These are phyloP conservation scores for Erebia epiphron DNA, from an alignment of 2,888 invertebrate species.

Conservation along the genomic window DNA sequence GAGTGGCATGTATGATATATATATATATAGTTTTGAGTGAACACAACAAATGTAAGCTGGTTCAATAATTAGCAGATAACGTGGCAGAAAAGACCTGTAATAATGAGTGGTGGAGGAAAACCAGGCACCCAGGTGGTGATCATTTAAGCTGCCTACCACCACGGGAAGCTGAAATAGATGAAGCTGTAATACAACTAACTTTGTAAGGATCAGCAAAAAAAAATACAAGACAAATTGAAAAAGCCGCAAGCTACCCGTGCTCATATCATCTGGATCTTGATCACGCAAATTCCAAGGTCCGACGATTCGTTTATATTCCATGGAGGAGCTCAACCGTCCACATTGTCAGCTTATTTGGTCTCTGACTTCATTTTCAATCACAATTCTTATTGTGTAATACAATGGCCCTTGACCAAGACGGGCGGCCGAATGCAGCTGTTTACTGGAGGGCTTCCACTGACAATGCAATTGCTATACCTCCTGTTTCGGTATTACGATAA, in stretches of 20 bases:
- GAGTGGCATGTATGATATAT: no score
- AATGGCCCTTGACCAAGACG: constrained; percentile 52
- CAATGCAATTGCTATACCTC: constrained; percentile 16
- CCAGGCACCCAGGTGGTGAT: no score
- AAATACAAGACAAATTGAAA: neutral
- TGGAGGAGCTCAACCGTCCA: constrained; percentile 49
- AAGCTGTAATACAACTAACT: no score
- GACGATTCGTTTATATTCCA: constrained; percentile 63
- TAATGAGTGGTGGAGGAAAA: no score
- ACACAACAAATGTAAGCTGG: no score
- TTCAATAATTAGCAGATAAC: no score
- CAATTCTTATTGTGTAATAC: constrained; percentile 69
- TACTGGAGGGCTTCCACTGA: constrained; percentile 17
- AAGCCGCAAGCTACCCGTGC: constrained; percentile 1
- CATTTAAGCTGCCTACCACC: no score
- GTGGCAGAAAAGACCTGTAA: no score
- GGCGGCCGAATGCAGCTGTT: constrained; percentile 29
- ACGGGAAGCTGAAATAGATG: no score
- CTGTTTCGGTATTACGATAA: constrained; percentile 11
- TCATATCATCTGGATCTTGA: constrained; percentile 55
- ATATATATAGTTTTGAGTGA: no score
- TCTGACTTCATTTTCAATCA: constrained; percentile 65
- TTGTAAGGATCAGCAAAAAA: no score
- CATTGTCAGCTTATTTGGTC: constrained; percentile 69
- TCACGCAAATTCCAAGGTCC: constrained; percentile 59